Base-by-base conservation (phyloP, 2,113 vertebrate genomes). In the Mungos mungo region DNA sequence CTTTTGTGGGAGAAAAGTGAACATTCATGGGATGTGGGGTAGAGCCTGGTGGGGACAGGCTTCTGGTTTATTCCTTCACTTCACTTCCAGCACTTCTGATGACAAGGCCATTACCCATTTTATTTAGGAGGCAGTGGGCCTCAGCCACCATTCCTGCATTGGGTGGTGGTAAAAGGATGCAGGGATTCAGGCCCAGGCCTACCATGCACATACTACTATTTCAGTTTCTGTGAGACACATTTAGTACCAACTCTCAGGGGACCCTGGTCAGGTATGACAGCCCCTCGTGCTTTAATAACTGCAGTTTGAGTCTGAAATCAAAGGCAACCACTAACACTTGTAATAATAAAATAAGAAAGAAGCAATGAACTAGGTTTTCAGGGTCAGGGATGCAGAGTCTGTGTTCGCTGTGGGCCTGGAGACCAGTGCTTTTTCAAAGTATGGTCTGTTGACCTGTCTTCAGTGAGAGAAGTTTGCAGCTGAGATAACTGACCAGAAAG, bases 401-500 rank as follows among this genome's bases (percentile, higher is more conserved):
- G 27, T 76, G 74, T 76, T 10, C 47, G 74, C 74, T 47, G 27
- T 2, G 3, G 74, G 74, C 74, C 74, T 47, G 60, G 65, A 47
- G 66, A 29, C 35, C 21, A 0, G 23, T 0, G 7, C 29, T 16
- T 0, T 0, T 31, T 76, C 45, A 7, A 3, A 25, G 25, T 15
- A 11, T 27, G 68, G 12, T 14, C 12, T 1, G 0, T 35, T 54
- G 29, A 2, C 29, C 71, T 33, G 33, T 50, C 38, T 50, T 18
- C 47, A 27, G 0, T 23, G n/a, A 60, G 35, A 3, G 14, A 2
- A 13, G 12, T 4, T 0, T 25, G 63, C 1, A 4, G 19, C 3
- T 6, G 27, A 54, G 29, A 14, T 5, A 14, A 68, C 66, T 3
- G 2, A n/a, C 41, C 3, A 0, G 69, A n/a, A 19, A 60, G 57